Conservation (phyloP, 2,888 invertebrate species). For the Ophion ventricosus region DNA sequence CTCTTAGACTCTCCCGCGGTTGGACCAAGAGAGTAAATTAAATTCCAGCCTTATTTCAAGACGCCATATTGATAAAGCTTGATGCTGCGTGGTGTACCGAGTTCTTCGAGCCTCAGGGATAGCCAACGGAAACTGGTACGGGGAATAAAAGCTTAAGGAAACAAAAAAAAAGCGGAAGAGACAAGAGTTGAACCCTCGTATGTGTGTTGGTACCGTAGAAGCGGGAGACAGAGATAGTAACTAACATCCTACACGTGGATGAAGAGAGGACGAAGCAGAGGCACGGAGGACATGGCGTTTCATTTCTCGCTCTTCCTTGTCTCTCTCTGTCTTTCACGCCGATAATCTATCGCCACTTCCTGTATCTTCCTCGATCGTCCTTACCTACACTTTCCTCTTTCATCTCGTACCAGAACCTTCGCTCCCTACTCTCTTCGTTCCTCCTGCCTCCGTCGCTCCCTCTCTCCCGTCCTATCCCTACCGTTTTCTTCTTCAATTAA, state of each 20-base stretch:
- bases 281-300: slow-evolving; percentile 41
- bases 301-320: slow-evolving; percentile 30
- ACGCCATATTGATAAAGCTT: slow-evolving; percentile 57
- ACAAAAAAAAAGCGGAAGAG: slow-evolving; percentile 57
- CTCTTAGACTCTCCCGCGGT: slow-evolving; percentile 28
- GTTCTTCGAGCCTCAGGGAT: slow-evolving; percentile 24
- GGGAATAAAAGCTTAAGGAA: slow-evolving; percentile 45
- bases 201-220: slow-evolving; percentile 24
- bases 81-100: not conserved
- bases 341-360: slow-evolving; percentile 56
- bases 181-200: slow-evolving; percentile 11
- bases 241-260: slow-evolving; percentile 58
- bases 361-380: slow-evolving; percentile 56
- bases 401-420: slow-evolving; percentile 33
- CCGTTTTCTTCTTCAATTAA: slow-evolving; percentile 67
- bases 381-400: slow-evolving; percentile 35
- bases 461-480: slow-evolving; percentile 17
- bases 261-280: slow-evolving; percentile 42
- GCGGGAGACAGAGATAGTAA: slow-evolving; percentile 31
- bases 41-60: slow-evolving; percentile 52
- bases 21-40: slow-evolving; percentile 39
- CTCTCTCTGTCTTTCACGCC: slow-evolving; percentile 27
- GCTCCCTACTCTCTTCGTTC: slow-evolving; percentile 9
- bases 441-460: slow-evolving; percentile 1
- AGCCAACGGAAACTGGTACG: slow-evolving; percentile 49